Base-by-base conservation (phyloP, 2,113 vertebrate species). In the Takifugu bimaculatus region DNA sequence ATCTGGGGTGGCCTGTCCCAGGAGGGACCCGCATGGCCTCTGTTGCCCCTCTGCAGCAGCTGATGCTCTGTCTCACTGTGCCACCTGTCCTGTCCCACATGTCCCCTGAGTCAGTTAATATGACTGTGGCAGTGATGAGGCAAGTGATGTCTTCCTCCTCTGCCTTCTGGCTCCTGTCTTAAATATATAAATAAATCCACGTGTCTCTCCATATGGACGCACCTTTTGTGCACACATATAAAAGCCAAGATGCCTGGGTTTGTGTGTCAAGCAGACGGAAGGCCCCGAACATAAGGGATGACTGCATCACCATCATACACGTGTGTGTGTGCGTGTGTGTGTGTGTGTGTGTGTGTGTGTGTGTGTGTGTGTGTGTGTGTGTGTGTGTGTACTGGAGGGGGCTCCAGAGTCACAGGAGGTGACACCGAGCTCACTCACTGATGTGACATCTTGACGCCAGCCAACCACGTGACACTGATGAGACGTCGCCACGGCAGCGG, bases 131-230 rank as follows among this genome's bases (percentile, higher is more conserved):
- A 35, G 14, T 5, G 4, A 49, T 5, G 44, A 69, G 27, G 61
- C 15, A 5, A 32, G 44, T 61, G 29, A 68, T 68, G 54, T 55
- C 76, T 48, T 50, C 84, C 84, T 55, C 72, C 86, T 80, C 83
- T 50, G 54, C 78, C 81, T 79, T 74, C 86, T 83, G 86, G 63
- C 47, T 69, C 71, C 65, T 28, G 50, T 42, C 55, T 27, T 54
- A 68, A 45, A 77, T 39, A 39, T 10, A 39, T 39, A 39, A 39
- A 39, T 39, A 39, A 6, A 39, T 39, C 35, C 54, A 54, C 55
- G 25, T 32, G 61, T 39, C 56, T 54, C 4, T 1, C n/a, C 52
- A 60, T 1, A 3, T 69, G 64, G 63, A 52, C 44, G 6, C 26
- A 9, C 60, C 50, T 64, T 53, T 9, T 47, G 47, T 6, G 13